Base-by-base conservation (phyloP, 2,888 invertebrate genomes). In the Phengaris alcon region DNA sequence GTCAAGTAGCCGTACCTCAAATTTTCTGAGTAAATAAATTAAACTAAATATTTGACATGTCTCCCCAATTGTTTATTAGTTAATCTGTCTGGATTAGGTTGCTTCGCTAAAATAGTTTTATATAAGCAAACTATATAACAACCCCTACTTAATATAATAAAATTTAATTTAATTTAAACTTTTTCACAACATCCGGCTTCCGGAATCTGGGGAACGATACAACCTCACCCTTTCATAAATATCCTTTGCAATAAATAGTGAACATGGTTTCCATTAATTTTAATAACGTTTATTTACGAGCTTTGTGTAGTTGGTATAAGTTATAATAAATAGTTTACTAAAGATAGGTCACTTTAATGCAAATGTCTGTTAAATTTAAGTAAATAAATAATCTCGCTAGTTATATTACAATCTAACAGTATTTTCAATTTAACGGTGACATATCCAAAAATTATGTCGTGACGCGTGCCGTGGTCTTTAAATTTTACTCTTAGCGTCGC, bases 141-240 rank as follows among this genome's bases (percentile, higher is more conserved):
- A 5, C 6, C 6, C 12, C 64, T 0, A 22, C 22, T 22, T 35
- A 64, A 35, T 64, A 64, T 2, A 35, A 64, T 35, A 15, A 8
- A 48, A 48, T 7, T 1, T 5, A 35, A 64, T 64, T 44, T 64
- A 12, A 44, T 35, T 35, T 64, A 64, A 12, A 12, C 64, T 35
- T 13, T 12, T 64, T 22, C 10, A 64, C 64, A 13, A 44, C 35
- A 64, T 64, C 35, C 64, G 35, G 64, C 35, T 35, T 12, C 13
- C 35, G 35, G 64, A 64, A 22, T 2, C 59, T 10, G 13, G 35
- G 64, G 5, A 64, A 64, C 64, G 35, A 64, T 64, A 64, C 35
- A 64, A 64, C 35, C 64, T 22, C 59, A 59, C 22, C 59, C 59
- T 64, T 52, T 64, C 64, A 64, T 64, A 64, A 64, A 64, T 64